Conservation (phyloP, 2,888 invertebrate species). For the Campaea margaritaria region DNA sequence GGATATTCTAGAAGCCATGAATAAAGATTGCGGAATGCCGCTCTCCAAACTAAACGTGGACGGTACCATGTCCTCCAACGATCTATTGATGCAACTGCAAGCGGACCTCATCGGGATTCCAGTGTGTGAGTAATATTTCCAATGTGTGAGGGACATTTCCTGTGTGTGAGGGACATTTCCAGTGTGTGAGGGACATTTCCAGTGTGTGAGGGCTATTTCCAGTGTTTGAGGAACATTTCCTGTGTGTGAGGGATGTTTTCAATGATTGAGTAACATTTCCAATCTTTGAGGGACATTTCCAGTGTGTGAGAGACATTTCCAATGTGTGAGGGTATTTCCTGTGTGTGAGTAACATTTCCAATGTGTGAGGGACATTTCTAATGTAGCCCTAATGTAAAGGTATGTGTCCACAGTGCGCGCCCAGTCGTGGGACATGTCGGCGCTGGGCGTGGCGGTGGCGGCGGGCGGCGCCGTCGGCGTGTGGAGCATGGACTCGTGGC, state of each 20-base stretch:
- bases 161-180: neutral
- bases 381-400: neutral
- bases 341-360: neutral
- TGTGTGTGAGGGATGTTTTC: constrained; percentile 87
- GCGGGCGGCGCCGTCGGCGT: constrained; percentile 92
- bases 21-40: constrained; percentile 94
- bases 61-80: constrained; percentile 96
- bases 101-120: constrained; percentile 97
- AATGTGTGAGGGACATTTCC: neutral
- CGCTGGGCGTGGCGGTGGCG: constrained; percentile 96
- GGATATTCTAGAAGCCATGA: constrained; percentile 97
- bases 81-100: constrained; percentile 97
- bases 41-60: constrained; percentile 95
- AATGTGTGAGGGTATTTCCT: neutral
- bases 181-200: neutral
- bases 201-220: no score
- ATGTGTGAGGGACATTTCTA: neutral
- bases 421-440: constrained; percentile 94
- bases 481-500: constrained; percentile 68
- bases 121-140: constrained; percentile 87
- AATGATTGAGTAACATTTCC: neutral
- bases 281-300: constrained; percentile 76
- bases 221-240: constrained; percentile 52
- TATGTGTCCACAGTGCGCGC: constrained; percentile 87
- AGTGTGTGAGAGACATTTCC: constrained; percentile 87